Base-by-base conservation (phyloP, 2,797 vertebrate genomes). In the Mus spretus region DNA sequence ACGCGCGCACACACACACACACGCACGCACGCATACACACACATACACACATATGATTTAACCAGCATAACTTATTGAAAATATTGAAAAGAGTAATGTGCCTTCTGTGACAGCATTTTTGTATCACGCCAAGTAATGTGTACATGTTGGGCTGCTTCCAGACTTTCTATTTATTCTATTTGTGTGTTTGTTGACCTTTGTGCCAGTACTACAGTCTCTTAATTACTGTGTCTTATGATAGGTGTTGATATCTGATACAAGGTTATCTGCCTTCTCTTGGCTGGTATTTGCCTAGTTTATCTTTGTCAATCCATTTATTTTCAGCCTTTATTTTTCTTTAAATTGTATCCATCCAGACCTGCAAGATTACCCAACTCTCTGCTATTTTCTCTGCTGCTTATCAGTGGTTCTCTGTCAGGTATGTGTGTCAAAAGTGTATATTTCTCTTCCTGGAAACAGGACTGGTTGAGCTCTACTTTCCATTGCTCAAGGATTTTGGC, bases 201-300 rank as follows among this genome's bases (percentile, higher is more conserved):
- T 77, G 67, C 15, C 50, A 78, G 37, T 6, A 77, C 31, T 90
- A 77, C 3, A 55, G 1, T 83, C 50, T 82, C 70, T 90, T 88
- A 88, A 91, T 88, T 83, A 44, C 57, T 12, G 1, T 34, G 63
- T 72, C 40, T 65, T 72, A 61, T 63, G n/a, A 83, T 55, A 63
- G 82, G 7, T 84, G 22, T 34, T 93, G 82, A 26, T 83, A 57
- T 88, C 78, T 83, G 59, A 57, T 65, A 74, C 5, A 78, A 20
- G 44, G 10, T 28, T 83, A 87, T 90, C 31, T 65, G 28, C 31
- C 72, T 70, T 72, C 61, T 37, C 59, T 87, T 72, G 55, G 59
- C 28, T 95, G 50, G n/a, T 72, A 53, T 90, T 95, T 90, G 13
- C 22, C 59, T 90, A 75, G 57, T 93, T 95, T 91, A 72, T 95